phyloP scores from a whole-genome alignment of 2,797 vertebrate genomes.

The Catostomus latipinnis region DNA sequence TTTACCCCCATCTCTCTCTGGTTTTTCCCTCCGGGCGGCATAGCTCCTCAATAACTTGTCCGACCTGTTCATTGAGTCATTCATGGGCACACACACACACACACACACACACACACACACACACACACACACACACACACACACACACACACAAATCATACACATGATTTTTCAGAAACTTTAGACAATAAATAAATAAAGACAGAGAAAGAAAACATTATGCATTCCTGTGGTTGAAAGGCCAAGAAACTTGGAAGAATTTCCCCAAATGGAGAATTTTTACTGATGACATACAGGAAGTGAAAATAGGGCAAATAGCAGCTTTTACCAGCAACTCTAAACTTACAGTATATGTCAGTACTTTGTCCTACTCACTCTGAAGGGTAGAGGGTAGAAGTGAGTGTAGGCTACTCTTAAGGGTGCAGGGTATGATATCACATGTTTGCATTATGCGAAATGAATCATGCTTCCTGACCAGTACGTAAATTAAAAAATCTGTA shows the following conservation, averaged over 20 bases:
- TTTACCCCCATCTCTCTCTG: slow-evolving; percentile 47
- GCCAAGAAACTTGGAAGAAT: slow-evolving; percentile 65
- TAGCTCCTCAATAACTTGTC: slow-evolving; percentile 69
- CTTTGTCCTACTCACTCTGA: not conserved
- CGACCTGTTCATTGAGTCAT: slow-evolving; percentile 68
- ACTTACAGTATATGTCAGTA: not conserved
- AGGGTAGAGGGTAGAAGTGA: not conserved
- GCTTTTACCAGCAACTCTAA: no score
- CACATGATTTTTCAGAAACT: not conserved
- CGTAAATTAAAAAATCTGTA: no score
- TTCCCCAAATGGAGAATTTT: not conserved
- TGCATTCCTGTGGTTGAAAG: slow-evolving; percentile 51
- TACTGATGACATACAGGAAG: slow-evolving; percentile 10
- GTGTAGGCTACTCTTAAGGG: no score
- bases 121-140: slow-evolving; percentile 32
- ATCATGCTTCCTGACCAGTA: no score
- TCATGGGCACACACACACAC: slow-evolving; percentile 28
- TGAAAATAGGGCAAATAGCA: not conserved
- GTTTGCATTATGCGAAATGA: no score
- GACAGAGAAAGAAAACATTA: slow-evolving; percentile 36
- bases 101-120: slow-evolving; percentile 33
- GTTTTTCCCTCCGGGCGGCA: slow-evolving; percentile 58
- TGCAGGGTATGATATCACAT: no score
- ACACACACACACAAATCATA: slow-evolving; percentile 33
- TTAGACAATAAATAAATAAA: not conserved